Base-by-base conservation (phyloP, 2,113 vertebrate species). In the Pristiophorus japonicus region DNA sequence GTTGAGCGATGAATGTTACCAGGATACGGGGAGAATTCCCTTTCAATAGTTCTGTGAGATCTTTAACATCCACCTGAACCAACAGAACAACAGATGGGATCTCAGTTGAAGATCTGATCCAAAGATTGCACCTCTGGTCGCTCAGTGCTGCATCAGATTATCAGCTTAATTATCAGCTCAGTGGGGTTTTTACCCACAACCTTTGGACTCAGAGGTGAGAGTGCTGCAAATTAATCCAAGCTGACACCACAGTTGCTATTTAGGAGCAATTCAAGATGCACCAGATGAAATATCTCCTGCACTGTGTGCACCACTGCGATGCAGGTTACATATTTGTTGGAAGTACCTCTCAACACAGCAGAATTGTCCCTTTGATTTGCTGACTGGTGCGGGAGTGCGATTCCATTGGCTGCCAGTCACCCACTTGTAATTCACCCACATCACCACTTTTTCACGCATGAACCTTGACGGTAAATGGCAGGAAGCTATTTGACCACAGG, bases 111-210 rank as follows among this genome's bases (percentile, higher is more conserved):
- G 75, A 38, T 81, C 75, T 81, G 12, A 16, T 81, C 75, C 2
- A 38, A 38, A 92, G 88, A 92, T 92, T 92, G 59, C 88, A 38
- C 88, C 88, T 92, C 88, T 63, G 59, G 34, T 65, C 88, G 59
- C 88, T 20, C 4, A 63, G 88, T n/a, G 38, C 88, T 92, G 88
- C 59, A 92, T 16, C 88, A 38, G 59, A 92, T 92, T 92, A 92
- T 92, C 88, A 92, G 88, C 88, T 92, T 92, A 63, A 92, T 92
- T 92, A 92, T 62, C 18, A 92, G 59, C 88, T 63, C 88, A 42
- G 88, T 92, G 88, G 88, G 88, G 62, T 24, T 65, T 63, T 65
- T n/a, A 38, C 59, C 62, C 59, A n/a, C n/a, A 92, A 0, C 55
- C n/a, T 65, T 92, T n/a, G 6, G 88, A 92, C 55, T 92, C 88